phyloP scores from a whole-genome alignment of 2,113 vertebrate genomes.

The Embiotoca jacksoni region DNA sequence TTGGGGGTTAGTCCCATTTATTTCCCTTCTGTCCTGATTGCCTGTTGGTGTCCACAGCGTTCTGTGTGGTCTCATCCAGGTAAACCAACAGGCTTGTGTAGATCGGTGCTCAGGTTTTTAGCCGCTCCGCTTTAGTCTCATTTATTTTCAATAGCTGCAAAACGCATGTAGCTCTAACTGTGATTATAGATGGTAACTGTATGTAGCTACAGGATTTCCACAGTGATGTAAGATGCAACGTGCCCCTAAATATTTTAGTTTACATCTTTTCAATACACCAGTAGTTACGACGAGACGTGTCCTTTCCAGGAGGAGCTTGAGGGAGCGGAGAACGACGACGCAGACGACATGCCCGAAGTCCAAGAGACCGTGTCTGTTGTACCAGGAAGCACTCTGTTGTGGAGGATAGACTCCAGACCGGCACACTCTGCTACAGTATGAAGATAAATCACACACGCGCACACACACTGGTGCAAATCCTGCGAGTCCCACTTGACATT shows the following conservation, averaged over 20 bases:
- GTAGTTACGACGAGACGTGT: background rate
- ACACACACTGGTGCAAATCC: background rate
- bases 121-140: conserved; percentile 11
- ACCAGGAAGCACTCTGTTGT: conserved; percentile 95
- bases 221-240: background rate
- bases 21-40: conserved; percentile 11
- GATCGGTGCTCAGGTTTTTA: background rate
- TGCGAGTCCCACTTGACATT: background rate
- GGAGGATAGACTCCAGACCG: conserved; percentile 94
- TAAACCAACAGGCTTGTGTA: conserved; percentile 26
- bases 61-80: conserved; percentile 32
- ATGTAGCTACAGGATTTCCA: background rate
- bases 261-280: background rate
- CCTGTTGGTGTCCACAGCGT: conserved; percentile 6
- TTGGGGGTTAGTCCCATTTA: background rate
- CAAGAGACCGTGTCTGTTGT: conserved; percentile 94
- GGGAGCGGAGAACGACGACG: conserved; percentile 86
- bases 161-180: background rate
- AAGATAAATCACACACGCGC: background rate
- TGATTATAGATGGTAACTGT: background rate
- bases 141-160: conserved; percentile 7
- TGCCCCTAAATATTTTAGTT: background rate
- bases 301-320: conserved; percentile 78
- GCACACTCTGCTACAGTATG: conserved; percentile 90
- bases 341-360: conserved; percentile 92